Conservation (phyloP, 2,797 vertebrate genomes). For the Rhinichthys osculus region DNA sequence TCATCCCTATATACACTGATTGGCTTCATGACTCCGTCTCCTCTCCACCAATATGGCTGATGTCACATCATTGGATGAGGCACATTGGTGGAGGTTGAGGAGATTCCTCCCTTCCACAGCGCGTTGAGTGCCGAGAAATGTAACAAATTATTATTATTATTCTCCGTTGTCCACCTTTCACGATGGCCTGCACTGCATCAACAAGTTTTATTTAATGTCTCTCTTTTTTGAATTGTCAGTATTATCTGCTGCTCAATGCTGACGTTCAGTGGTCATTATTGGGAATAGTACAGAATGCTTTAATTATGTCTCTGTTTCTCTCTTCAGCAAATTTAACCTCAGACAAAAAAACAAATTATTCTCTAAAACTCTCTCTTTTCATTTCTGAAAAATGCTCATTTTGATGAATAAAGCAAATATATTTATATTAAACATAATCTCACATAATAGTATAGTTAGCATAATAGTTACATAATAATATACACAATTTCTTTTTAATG, state of each 20-base stretch:
- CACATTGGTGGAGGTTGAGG: background rate
- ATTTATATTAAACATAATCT: background rate
- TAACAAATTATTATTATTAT: background rate
- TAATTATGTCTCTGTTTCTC: background rate
- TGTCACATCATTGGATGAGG: background rate
- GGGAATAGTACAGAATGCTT: background rate
- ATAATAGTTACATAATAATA: too few relatives aligned
- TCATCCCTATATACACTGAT: background rate
- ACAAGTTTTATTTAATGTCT: constrained; percentile 12
- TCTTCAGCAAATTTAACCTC: background rate
- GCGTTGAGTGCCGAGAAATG: background rate
- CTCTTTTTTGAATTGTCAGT: background rate
- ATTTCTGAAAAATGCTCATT: background rate
- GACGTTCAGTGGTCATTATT: constrained; percentile 32
- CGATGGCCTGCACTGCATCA: background rate
- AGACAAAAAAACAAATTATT: background rate
- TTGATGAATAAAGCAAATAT: background rate
- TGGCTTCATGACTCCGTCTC: background rate
- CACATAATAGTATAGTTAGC: background rate
- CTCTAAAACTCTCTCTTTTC: background rate
- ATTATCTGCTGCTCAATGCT: constrained; percentile 2
- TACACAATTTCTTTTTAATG: too few relatives aligned
- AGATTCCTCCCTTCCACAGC: background rate
- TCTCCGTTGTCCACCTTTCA: background rate
- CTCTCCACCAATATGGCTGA: background rate